phyloP scores from a whole-genome alignment of 2,888 invertebrate genomes.

The Apantesis nais region DNA sequence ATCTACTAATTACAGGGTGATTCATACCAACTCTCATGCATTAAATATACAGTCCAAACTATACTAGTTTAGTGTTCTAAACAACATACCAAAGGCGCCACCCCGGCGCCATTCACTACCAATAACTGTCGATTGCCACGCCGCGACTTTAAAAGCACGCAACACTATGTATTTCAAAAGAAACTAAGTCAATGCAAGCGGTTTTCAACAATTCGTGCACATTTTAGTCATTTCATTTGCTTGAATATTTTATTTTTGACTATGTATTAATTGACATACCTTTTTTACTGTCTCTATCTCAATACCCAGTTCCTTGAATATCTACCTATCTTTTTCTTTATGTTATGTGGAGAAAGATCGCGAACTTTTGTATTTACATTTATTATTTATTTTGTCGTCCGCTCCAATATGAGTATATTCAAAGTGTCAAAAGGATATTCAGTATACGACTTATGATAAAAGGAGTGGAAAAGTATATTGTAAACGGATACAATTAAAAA shows the following conservation, averaged over 20 bases:
- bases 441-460: background rate
- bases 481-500: background rate
- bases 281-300: too few relatives aligned
- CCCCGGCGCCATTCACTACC: conserved; percentile 55
- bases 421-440: conserved; percentile 28
- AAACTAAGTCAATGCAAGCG: conserved; percentile 30
- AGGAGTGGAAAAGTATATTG: background rate
- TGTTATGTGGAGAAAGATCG: conserved; percentile 14
- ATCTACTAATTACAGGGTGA: background rate
- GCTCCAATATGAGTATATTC: conserved; percentile 24
- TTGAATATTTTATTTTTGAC: background rate
- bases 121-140: conserved; percentile 57
- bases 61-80: conserved; percentile 28
- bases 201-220: background rate
- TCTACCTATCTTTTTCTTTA: too few relatives aligned
- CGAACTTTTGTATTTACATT: conserved; percentile 33
- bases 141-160: conserved; percentile 55
- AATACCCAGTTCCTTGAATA: too few relatives aligned
- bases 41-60: background rate
- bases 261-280: too few relatives aligned
- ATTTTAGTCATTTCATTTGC: background rate
- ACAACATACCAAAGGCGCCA: conserved; percentile 58
- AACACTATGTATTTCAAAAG: conserved; percentile 48
- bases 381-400: conserved; percentile 17
- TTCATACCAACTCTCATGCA: background rate